Conservation (phyloP, 92 coral and sea anemone species). For the Phenganax subtilis region DNA sequence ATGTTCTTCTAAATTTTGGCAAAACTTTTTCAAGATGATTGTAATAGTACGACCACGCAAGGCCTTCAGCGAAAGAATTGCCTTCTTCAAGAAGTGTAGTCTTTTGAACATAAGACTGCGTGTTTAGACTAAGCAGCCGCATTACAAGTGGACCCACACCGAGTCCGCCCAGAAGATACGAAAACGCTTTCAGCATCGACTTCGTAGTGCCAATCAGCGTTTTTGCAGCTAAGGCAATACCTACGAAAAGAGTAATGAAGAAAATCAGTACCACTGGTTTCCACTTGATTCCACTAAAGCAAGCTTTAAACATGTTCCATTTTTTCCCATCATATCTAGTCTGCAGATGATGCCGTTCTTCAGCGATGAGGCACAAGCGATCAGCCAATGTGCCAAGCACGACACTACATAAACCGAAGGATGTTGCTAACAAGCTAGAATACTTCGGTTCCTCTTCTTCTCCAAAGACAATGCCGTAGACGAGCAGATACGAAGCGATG, state of each 20-base stretch:
- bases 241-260: no score
- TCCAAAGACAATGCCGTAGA: no score
- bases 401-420: no score
- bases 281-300: conserved; percentile 12
- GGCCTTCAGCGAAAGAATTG: conserved; percentile 3
- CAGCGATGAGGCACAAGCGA: not conserved
- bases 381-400: not conserved
- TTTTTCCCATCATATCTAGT: not conserved
- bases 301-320: not conserved
- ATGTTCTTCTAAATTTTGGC: not conserved
- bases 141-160: not conserved
- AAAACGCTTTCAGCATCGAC: no score
- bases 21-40: not conserved
- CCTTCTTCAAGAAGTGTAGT: conserved; percentile 1
- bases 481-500: no score
- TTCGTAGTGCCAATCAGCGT: no score
- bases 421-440: no score
- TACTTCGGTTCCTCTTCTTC: no score
- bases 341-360: not conserved
- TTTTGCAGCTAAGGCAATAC: not conserved
- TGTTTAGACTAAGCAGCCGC: not conserved
- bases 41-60: conserved; percentile 13
- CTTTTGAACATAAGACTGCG: not conserved
- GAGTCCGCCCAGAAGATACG: not conserved
- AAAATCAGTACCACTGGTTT: no score